Percentiles rank a stretch among this genome's conserved stretches.
Evolutionary conservation across 2,888 invertebrate genomes (phyloP).

Genomic region (Ramazzottius varieornatus): DNA sequence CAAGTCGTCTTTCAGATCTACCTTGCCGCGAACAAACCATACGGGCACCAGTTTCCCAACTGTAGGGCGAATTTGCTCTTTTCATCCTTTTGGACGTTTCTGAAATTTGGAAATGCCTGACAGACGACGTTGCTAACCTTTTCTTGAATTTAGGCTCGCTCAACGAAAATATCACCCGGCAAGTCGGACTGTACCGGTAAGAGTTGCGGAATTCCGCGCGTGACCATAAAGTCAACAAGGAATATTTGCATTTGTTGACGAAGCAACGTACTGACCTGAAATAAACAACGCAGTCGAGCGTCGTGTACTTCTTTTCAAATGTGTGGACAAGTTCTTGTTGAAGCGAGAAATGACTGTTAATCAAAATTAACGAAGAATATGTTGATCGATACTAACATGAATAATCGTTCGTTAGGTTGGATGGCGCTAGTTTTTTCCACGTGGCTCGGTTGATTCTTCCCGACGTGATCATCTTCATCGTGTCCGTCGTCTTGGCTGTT

Average conservation of each 20-base stretch:
- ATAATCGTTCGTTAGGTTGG: no score
- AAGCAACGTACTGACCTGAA: no score
- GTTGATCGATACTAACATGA: no score
- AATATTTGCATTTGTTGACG: no score
- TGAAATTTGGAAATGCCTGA: background rate
- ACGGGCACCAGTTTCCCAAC: background rate
- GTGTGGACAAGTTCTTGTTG: no score
- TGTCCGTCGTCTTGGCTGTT: background rate
- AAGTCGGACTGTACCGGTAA: conserved; percentile 1
- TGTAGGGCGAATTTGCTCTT: background rate
- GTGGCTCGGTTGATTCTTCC: background rate
- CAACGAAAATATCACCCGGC: background rate
- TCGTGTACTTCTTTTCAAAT: no score
- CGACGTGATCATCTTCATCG: background rate
- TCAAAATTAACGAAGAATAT: no score
- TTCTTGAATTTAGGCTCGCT: background rate
- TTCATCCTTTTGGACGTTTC: no score
- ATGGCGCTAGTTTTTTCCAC: background rate
- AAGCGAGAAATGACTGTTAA: no score
- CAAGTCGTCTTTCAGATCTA: background rate
- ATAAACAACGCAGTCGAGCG: no score
- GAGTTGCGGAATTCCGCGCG: no score
- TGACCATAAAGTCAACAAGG: no score
- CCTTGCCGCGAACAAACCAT: background rate
- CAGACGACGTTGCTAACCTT: background rate